Percentiles rank a stretch among this genome's conserved stretches.
Conservation (phyloP, 2,113 vertebrate species). For the Saimiri boliviensis region DNA sequence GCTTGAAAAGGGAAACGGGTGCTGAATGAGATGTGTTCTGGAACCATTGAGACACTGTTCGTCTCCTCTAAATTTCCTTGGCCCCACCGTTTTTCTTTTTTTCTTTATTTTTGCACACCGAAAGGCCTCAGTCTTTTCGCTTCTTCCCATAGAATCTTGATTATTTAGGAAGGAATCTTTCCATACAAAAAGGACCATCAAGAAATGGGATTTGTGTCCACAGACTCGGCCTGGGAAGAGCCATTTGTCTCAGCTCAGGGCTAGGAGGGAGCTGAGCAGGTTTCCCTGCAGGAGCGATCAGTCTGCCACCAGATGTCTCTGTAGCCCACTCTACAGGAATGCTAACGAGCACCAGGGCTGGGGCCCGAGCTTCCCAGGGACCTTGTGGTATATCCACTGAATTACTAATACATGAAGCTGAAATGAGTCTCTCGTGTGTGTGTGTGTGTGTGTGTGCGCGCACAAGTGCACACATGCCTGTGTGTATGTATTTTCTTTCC, state of each 20-base stretch:
- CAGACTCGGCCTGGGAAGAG: neutral
- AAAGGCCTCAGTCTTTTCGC: neutral
- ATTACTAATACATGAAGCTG: too few relatives aligned
- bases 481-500: neutral
- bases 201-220: neutral
- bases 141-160: neutral
- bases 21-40: neutral
- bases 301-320: constrained; percentile 85
- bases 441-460: neutral
- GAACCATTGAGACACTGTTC: neutral
- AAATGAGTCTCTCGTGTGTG: neutral
- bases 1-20: neutral
- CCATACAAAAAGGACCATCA: neutral
- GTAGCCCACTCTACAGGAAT: constrained; percentile 61
- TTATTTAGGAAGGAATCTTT: constrained; percentile 43
- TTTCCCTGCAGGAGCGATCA: constrained; percentile 34
- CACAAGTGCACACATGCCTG: rapidly evolving
- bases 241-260: neutral
- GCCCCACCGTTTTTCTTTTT: neutral
- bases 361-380: neutral
- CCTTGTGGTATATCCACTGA: neutral
- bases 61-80: neutral
- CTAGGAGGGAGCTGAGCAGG: neutral
- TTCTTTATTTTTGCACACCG: neutral
- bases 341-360: neutral